phyloP scores from a whole-genome alignment of 2,888 invertebrate species.

The Leptodirus hochenwartii region DNA sequence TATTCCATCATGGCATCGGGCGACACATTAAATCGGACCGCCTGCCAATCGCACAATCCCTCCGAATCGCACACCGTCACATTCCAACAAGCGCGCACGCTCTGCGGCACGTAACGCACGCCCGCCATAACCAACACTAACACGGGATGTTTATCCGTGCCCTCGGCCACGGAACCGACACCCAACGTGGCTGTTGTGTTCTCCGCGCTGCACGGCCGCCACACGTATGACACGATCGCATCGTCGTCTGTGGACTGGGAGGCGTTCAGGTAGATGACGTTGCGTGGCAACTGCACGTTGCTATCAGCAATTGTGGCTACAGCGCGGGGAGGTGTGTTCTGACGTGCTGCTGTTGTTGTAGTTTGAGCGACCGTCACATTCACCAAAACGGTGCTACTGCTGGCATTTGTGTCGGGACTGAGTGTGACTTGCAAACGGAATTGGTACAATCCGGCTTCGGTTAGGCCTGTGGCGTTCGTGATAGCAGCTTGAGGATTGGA shows the following conservation, averaged over 20 bases:
- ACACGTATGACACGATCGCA: conserved; percentile 65
- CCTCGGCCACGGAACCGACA: conserved; percentile 56
- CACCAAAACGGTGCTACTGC: no score
- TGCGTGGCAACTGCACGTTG: conserved; percentile 54
- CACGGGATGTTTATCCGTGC: conserved; percentile 58
- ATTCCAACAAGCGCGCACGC: no score
- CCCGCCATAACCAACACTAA: conserved; percentile 67
- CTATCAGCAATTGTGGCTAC: no score
- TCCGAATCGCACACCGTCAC: conserved; percentile 83
- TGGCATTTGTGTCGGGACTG: no score
- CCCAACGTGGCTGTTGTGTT: conserved; percentile 67
- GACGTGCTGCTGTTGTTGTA: conserved; percentile 30
- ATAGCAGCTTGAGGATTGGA: no score
- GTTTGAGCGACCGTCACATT: no score
- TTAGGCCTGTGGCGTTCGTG: no score
- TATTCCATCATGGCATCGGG: conserved; percentile 54
- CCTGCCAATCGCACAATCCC: conserved; percentile 64
- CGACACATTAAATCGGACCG: conserved; percentile 69
- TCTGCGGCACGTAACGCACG: conserved; percentile 73
- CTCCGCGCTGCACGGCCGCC: conserved; percentile 63
- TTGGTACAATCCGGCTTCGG: conserved; percentile 85
- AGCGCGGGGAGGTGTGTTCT: no score
- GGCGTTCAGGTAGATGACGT: conserved; percentile 67
- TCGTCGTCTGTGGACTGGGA: conserved; percentile 74
- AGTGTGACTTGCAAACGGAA: conserved; percentile 88